Evolutionary conservation across 64 coral and sea anemone species (phyloP).

Genomic region (Porites australiensis): DNA sequence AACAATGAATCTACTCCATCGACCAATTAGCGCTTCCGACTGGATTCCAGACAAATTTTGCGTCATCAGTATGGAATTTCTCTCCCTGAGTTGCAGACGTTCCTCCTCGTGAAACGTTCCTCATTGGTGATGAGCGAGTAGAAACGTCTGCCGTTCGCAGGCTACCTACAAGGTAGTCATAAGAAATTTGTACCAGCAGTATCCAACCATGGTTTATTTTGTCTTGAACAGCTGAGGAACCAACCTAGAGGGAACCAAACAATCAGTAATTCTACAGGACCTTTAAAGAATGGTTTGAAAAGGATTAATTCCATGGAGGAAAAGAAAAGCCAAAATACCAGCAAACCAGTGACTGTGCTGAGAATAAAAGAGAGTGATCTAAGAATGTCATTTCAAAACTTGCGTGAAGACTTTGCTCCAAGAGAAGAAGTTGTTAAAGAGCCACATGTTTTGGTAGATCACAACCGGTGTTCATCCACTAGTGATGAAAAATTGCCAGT

Average conservation of each 20-base stretch:
- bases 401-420: neutral
- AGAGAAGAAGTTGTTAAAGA: neutral
- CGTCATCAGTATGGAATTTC: no score
- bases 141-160: no score
- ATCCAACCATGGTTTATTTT: neutral
- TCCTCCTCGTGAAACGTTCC: no score
- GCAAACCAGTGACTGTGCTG: constrained; percentile 12
- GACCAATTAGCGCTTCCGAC: no score
- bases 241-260: neutral
- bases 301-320: neutral
- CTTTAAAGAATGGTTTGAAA: neutral
- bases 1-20: no score
- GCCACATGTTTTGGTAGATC: neutral
- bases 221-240: neutral
- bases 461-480: neutral
- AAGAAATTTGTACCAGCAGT: neutral
- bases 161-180: no score
- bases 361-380: constrained; percentile 31
- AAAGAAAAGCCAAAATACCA: neutral
- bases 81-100: no score
- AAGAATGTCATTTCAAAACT: neutral
- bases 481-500: neutral
- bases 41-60: no score
- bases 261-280: neutral
- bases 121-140: no score